Conservation (phyloP, 2,113 vertebrate species). For the Chiloscyllium plagiosum region DNA sequence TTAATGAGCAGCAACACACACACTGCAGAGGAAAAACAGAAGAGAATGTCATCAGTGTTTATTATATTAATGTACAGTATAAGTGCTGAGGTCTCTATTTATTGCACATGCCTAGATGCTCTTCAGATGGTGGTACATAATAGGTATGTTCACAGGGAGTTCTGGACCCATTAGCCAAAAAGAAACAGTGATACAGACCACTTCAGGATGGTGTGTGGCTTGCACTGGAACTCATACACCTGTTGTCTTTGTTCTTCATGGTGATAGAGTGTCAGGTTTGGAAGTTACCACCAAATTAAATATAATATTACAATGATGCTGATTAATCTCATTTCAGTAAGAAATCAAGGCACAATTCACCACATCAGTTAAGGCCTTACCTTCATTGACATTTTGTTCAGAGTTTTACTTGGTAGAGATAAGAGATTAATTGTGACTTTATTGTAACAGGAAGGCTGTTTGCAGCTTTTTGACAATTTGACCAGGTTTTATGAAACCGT, state of each 20-base stretch:
- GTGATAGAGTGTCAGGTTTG: not conserved
- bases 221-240: not conserved
- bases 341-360: not conserved
- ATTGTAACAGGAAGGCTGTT: not conserved
- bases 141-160: not conserved
- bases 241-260: not conserved
- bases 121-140: too few relatives aligned
- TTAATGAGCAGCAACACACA: not conserved
- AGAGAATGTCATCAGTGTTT: not conserved
- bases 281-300: not conserved
- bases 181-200: not conserved
- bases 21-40: not conserved
- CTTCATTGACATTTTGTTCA: not conserved
- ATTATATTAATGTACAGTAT: not conserved
- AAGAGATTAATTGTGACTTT: not conserved
- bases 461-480: not conserved
- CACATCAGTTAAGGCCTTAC: not conserved
- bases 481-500: not conserved
- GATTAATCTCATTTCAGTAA: not conserved
- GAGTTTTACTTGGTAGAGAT: not conserved
- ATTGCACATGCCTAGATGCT: not conserved
- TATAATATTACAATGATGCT: not conserved
- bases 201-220: not conserved
- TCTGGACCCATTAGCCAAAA: not conserved
- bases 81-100: not conserved